These are phyloP conservation scores for Limnephilus auricula DNA, from an alignment of 2,888 invertebrate genomes.

Conservation along the genomic window DNA sequence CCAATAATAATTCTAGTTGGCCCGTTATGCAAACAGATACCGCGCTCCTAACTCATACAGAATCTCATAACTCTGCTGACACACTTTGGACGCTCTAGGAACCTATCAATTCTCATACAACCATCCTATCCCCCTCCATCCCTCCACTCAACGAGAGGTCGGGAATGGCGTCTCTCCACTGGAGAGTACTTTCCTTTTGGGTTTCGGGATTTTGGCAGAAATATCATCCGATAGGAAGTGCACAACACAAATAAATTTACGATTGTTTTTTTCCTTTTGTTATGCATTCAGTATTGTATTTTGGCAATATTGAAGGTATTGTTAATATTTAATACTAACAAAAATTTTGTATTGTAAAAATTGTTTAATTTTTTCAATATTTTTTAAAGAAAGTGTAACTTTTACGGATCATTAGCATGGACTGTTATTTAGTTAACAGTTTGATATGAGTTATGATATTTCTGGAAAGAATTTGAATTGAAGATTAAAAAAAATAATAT, in stretches of 20 bases:
- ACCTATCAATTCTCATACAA: neutral
- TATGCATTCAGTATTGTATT: too few relatives aligned
- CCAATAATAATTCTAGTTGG: neutral
- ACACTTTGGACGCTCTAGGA: neutral
- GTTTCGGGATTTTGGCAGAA: slow-evolving; percentile 3
- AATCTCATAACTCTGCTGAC: neutral
- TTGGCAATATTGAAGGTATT: too few relatives aligned
- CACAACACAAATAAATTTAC: neutral
- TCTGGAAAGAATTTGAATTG: too few relatives aligned
- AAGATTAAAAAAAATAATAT: too few relatives aligned
- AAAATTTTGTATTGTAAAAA: too few relatives aligned
- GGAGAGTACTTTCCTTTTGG: neutral
- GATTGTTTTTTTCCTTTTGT: too few relatives aligned
- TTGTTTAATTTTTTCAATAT: too few relatives aligned
- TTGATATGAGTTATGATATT: too few relatives aligned
- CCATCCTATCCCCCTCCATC: neutral
- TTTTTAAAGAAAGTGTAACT: too few relatives aligned
- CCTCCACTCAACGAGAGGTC: neutral
- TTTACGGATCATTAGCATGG: too few relatives aligned
- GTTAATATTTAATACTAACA: too few relatives aligned
- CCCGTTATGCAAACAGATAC: neutral
- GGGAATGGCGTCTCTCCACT: neutral
- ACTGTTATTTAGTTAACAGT: too few relatives aligned
- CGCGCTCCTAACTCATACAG: neutral
- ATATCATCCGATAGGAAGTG: neutral